phyloP scores from a whole-genome alignment of 1,140 invertebrate genomes.

The Diorhabda elongata region DNA sequence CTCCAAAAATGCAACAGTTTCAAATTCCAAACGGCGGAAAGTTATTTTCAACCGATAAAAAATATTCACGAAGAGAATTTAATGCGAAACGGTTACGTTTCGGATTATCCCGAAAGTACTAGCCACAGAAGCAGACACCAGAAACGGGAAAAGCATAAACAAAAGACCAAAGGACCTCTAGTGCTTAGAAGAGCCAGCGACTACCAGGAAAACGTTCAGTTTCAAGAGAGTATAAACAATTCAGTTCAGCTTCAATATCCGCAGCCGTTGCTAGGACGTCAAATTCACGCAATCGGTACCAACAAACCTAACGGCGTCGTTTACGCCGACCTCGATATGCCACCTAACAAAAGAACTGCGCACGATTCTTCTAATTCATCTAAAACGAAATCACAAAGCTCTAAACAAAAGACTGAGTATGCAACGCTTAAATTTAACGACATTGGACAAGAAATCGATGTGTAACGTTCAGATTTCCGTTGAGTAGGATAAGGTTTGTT shows the following conservation, averaged over 20 bases:
- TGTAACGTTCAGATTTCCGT: slow-evolving; percentile 51
- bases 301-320: slow-evolving; percentile 43
- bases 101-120: slow-evolving; percentile 41
- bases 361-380: slow-evolving; percentile 22
- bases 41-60: slow-evolving; percentile 60
- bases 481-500: slow-evolving; percentile 32
- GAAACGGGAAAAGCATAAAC: slow-evolving; percentile 38
- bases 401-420: slow-evolving; percentile 59
- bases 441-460: slow-evolving; percentile 70
- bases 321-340: slow-evolving; percentile 46
- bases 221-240: slow-evolving; percentile 44
- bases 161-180: slow-evolving; percentile 42
- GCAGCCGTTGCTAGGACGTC: slow-evolving; percentile 37
- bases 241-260: slow-evolving; percentile 46
- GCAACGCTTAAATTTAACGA: slow-evolving; percentile 75
- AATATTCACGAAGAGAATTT: slow-evolving; percentile 54
- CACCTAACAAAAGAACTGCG: slow-evolving; percentile 32
- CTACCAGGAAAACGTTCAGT: slow-evolving; percentile 41
- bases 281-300: slow-evolving; percentile 12
- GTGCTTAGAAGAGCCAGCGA: slow-evolving; percentile 39
- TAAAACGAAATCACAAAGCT: slow-evolving; percentile 33
- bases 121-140: slow-evolving; percentile 25
- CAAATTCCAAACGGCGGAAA: slow-evolving; percentile 60
- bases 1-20: slow-evolving; percentile 66
- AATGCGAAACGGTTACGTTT: slow-evolving; percentile 49